Evolutionary conservation across 2,888 invertebrate species (phyloP).

Genomic region (Zele albiditarsus): DNA sequence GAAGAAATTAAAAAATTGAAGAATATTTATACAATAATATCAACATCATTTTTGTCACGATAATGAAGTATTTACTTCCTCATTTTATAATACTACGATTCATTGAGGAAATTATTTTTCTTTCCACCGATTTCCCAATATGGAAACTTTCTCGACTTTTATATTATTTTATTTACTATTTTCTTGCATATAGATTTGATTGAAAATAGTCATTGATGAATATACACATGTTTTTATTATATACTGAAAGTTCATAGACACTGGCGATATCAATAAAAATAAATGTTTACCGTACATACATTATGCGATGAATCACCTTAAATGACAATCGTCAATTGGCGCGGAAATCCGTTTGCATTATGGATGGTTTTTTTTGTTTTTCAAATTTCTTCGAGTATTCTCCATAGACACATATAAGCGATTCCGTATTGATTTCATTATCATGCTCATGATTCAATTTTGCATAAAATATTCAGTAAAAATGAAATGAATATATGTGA

Average conservation of each 20-base stretch:
- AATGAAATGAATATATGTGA: too few species aligned
- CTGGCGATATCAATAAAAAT: too few species aligned
- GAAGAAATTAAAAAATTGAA: neutral
- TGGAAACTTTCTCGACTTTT: neutral
- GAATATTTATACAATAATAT: neutral
- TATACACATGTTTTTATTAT: neutral
- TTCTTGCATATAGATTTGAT: neutral
- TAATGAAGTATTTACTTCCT: neutral
- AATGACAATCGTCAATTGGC: too few species aligned
- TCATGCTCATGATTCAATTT: neutral
- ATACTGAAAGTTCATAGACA: neutral
- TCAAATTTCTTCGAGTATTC: too few species aligned
- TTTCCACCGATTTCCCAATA: neutral
- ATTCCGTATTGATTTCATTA: neutral
- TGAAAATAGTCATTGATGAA: neutral
- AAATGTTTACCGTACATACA: too few species aligned
- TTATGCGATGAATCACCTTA: too few species aligned
- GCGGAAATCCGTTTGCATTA: too few species aligned
- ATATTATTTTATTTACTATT: neutral
- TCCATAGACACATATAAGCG: too few species aligned
- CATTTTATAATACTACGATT: neutral
- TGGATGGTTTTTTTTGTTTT: too few species aligned
- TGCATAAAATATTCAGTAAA: neutral
- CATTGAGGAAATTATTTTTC: neutral
- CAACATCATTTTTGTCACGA: neutral